phyloP scores from a whole-genome alignment of 2,888 invertebrate genomes.

The Drosophila mayaguana region DNA sequence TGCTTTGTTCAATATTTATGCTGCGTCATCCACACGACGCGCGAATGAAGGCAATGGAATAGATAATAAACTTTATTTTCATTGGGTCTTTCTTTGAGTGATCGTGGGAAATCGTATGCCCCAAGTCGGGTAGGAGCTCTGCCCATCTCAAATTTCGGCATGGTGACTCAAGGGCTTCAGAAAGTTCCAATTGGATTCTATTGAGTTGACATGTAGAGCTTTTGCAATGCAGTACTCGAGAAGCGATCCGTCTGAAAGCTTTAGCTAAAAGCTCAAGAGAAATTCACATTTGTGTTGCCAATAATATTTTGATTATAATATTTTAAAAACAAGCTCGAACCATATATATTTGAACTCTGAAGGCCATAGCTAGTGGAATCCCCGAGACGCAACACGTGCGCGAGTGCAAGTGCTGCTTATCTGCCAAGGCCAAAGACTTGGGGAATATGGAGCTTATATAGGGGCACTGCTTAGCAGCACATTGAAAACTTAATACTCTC shows the following conservation, averaged over 20 bases:
- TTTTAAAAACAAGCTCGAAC: slow-evolving; percentile 4
- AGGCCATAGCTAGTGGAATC: slow-evolving; percentile 10
- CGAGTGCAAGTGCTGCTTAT: slow-evolving; percentile 22
- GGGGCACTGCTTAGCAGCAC: not conserved
- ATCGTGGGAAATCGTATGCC: slow-evolving; percentile 31
- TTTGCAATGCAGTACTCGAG: not conserved
- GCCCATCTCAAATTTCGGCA: not conserved
- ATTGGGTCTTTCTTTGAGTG: slow-evolving; percentile 15
- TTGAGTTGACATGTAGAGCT: not conserved
- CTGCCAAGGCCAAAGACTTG: slow-evolving; percentile 9
- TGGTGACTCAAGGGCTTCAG: slow-evolving; percentile 13
- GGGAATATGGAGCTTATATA: not conserved
- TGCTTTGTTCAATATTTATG: slow-evolving; percentile 5
- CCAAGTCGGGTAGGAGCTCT: not conserved
- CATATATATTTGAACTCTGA: slow-evolving; percentile 21
- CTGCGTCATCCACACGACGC: slow-evolving; percentile 27
- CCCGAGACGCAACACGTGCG: slow-evolving; percentile 28
- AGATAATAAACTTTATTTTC: slow-evolving; percentile 6
- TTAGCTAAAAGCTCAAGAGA: not conserved
- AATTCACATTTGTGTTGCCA: slow-evolving; percentile 9
- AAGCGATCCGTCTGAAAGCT: not conserved
- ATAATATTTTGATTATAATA: not conserved
- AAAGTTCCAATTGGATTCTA: not conserved
- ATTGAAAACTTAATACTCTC: not conserved
- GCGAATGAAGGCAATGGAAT: not conserved